Evolutionary conservation across 1,140 invertebrate genomes (phyloP).

Genomic region (Lordiphosa clarofinis): DNA sequence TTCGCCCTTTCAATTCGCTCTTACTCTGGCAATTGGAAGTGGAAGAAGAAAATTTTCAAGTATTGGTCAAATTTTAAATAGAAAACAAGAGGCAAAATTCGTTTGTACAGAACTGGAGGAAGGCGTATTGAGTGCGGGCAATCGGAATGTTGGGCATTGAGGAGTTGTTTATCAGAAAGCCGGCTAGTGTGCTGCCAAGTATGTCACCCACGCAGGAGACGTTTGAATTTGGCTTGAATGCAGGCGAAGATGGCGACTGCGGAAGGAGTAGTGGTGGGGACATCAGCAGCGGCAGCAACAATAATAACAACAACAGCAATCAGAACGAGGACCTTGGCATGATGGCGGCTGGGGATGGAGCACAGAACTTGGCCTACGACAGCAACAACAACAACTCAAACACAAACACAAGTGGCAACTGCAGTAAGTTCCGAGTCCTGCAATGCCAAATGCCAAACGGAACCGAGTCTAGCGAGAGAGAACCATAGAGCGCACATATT

Average conservation of each 20-base stretch:
- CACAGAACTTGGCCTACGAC: slow-evolving; percentile 54
- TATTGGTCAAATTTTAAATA: slow-evolving; percentile 60
- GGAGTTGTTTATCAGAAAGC: slow-evolving; percentile 53
- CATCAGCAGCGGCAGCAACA: slow-evolving; percentile 22
- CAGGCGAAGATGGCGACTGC: slow-evolving; percentile 22
- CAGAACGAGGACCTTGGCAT: slow-evolving; percentile 38
- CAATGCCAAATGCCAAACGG: slow-evolving; percentile 24
- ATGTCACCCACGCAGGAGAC: slow-evolving; percentile 49
- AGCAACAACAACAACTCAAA: slow-evolving; percentile 19
- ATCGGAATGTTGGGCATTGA: slow-evolving; percentile 46
- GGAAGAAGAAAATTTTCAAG: slow-evolving; percentile 52
- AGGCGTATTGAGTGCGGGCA: neutral
- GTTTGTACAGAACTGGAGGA: slow-evolving; percentile 11
- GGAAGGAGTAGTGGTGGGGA: neutral
- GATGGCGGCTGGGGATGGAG: slow-evolving; percentile 44
- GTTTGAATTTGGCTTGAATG: slow-evolving; percentile 50
- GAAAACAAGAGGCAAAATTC: slow-evolving; percentile 22
- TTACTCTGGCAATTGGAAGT: slow-evolving; percentile 20
- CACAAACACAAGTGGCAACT: slow-evolving; percentile 55
- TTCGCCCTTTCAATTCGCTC: slow-evolving; percentile 12
- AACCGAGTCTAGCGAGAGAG: slow-evolving; percentile 5
- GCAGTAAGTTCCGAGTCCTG: slow-evolving; percentile 46
- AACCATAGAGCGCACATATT: slow-evolving; percentile 23
- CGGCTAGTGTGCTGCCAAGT: slow-evolving; percentile 36
- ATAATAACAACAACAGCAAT: slow-evolving; percentile 14